A percentile compares a stretch with the other conserved stretches of the same genome.
phyloP scores from a whole-genome alignment of 2,113 vertebrate species.

The Rhinolophus ferrumequinum region DNA sequence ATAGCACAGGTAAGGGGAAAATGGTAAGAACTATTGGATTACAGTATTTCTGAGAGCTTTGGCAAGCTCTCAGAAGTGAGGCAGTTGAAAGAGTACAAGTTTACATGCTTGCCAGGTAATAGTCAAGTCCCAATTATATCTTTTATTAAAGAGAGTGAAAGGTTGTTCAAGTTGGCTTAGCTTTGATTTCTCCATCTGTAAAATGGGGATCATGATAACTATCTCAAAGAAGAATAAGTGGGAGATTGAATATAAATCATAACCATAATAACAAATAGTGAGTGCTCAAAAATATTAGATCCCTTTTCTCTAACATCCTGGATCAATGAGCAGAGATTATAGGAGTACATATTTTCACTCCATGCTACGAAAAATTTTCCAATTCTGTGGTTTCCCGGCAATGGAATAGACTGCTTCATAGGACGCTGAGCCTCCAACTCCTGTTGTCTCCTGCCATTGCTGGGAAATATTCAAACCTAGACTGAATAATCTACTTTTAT shows the following conservation, averaged over 20 bases:
- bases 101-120: background rate
- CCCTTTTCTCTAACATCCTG: background rate
- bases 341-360: background rate
- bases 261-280: background rate
- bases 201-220: background rate
- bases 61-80: background rate
- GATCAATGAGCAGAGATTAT: background rate
- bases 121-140: background rate
- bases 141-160: background rate
- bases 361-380: background rate
- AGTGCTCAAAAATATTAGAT: background rate
- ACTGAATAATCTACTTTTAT: background rate
- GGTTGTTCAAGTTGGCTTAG: background rate
- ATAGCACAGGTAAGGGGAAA: background rate
- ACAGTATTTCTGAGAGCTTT: background rate
- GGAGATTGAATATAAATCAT: background rate
- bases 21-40: background rate
- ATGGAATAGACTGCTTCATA: background rate
- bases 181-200: constrained; percentile 23
- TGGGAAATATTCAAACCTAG: background rate
- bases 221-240: background rate
- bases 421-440: background rate
- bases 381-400: background rate
- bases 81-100: background rate
- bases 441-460: background rate